These are phyloP conservation scores for Parthenolecanium corni DNA, from an alignment of 2,888 invertebrate genomes.

Conservation along the genomic window DNA sequence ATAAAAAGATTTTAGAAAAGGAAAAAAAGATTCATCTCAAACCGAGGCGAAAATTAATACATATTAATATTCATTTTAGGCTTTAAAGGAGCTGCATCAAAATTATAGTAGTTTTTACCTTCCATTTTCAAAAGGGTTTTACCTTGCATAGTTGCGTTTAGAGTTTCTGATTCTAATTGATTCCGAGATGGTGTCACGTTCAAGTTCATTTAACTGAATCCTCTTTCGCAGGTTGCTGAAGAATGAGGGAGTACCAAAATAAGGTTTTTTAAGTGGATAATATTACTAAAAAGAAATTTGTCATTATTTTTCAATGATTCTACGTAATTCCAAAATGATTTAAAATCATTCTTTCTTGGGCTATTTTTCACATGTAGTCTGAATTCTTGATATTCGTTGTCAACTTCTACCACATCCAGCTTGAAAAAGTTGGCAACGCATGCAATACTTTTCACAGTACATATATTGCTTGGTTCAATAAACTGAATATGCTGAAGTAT, in stretches of 20 bases:
- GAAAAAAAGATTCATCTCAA: too few species aligned
- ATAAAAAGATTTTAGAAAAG: too few species aligned
- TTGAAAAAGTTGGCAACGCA: not conserved
- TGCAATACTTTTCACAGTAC: not conserved
- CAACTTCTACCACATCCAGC: not conserved
- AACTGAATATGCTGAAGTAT: not conserved
- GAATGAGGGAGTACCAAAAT: not conserved
- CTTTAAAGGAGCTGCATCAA: too few species aligned
- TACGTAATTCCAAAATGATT: constrained; percentile 1
- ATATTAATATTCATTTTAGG: too few species aligned
- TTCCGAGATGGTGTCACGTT: not conserved
- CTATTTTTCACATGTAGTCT: not conserved
- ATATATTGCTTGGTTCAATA: not conserved
- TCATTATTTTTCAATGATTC: too few species aligned
- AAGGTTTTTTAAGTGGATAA: not conserved
- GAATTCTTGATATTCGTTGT: not conserved
- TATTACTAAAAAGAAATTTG: too few species aligned
- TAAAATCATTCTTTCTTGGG: not conserved
- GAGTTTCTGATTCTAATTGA: not conserved
- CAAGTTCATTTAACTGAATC: not conserved
- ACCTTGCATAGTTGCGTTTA: not conserved
- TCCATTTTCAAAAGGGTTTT: not conserved
- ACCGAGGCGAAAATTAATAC: too few species aligned
- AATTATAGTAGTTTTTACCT: not conserved
- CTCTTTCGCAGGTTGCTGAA: not conserved